Conservation (phyloP, 2,113 vertebrate species). For the Catagonus wagneri region DNA sequence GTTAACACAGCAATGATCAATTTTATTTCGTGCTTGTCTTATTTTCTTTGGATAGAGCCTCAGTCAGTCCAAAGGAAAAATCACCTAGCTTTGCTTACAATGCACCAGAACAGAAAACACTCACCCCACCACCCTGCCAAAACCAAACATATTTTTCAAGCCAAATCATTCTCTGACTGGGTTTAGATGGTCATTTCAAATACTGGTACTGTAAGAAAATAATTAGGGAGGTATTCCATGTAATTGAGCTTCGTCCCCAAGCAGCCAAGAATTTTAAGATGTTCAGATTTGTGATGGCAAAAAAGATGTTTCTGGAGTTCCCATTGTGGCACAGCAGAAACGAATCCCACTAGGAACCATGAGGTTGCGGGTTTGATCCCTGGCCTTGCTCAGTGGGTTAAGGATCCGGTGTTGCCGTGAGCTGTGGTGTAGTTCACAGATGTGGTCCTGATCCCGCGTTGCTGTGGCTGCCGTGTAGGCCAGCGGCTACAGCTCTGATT, state of each 20-base stretch:
- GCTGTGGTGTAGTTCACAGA: no score
- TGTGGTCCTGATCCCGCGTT: no score
- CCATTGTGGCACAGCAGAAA: no score
- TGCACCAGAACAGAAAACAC: not conserved
- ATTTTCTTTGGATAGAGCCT: not conserved
- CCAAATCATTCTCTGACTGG: constrained; percentile 4
- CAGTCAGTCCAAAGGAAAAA: constrained; percentile 39
- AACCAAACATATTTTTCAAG: not conserved
- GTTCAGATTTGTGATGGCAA: not conserved
- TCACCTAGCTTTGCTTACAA: not conserved
- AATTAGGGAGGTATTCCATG: not conserved
- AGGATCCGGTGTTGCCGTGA: no score
- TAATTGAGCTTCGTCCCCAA: not conserved
- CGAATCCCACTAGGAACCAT: no score
- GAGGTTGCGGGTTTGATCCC: no score
- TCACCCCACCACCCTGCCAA: not conserved
- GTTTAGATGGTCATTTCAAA: constrained; percentile 24
- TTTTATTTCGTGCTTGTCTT: constrained; percentile 4
- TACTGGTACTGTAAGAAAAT: not conserved
- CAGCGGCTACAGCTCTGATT: no score
- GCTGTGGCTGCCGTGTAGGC: no score
- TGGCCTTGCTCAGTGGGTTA: no score
- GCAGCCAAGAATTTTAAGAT: not conserved
- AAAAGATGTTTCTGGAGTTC: not conserved
- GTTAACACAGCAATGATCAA: not conserved